These are phyloP conservation scores for Magallana ariakensis DNA, from an alignment of 1,140 invertebrate genomes.

Conservation along the genomic window DNA sequence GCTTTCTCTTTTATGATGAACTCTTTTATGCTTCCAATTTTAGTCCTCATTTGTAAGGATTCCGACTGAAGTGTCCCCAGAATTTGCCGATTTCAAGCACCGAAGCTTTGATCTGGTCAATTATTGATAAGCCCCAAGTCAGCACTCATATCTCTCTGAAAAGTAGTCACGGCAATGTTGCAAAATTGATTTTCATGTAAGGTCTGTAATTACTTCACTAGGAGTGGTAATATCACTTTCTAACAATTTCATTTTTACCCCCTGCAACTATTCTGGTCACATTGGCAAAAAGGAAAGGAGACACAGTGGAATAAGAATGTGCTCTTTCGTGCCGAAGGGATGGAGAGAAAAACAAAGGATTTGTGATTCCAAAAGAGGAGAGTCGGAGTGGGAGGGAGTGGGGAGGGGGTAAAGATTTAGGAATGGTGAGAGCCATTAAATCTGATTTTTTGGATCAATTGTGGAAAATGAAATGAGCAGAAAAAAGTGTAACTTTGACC, in stretches of 20 bases:
- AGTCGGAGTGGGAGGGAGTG: no score
- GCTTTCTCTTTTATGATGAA: neutral
- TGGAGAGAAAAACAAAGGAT: no score
- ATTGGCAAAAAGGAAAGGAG: neutral
- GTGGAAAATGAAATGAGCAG: no score
- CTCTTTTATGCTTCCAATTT: conserved; percentile 1
- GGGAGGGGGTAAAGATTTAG: no score
- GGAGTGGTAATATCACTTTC: conserved; percentile 21
- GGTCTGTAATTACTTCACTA: conserved; percentile 26
- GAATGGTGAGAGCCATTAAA: no score
- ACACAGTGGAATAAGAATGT: neutral
- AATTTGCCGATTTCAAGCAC: neutral
- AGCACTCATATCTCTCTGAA: neutral
- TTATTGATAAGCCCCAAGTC: conserved; percentile 5
- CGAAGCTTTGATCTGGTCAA: conserved; percentile 5
- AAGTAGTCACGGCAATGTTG: neutral
- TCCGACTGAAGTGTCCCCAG: neutral
- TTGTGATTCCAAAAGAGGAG: no score
- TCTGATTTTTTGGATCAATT: no score
- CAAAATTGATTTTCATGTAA: conserved; percentile 10
- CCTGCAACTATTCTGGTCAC: conserved; percentile 16
- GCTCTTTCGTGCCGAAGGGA: neutral
- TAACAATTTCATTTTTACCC: conserved; percentile 12
- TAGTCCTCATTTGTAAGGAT: neutral
- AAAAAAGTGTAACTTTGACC: no score